Evolutionary conservation across 2,888 invertebrate species (phyloP).

Genomic region (Plagiodera versicolora): DNA sequence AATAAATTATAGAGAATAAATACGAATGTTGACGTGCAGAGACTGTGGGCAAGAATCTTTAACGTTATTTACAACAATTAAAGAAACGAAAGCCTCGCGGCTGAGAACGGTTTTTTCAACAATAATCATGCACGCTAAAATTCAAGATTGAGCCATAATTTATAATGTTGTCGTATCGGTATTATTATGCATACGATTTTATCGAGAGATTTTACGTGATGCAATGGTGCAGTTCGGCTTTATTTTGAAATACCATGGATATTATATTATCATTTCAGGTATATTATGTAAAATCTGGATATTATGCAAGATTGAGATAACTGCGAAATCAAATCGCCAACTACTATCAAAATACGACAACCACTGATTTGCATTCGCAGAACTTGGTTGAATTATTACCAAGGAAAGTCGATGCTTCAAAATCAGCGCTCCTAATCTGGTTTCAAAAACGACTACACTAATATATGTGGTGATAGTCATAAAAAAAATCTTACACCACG

Average conservation of each 20-base stretch:
- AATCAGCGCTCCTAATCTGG: too few relatives aligned
- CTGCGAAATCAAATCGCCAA: not conserved
- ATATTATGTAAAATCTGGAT: not conserved
- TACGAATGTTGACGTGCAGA: constrained; percentile 27
- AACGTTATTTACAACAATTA: constrained; percentile 25
- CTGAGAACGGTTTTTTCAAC: constrained; percentile 20
- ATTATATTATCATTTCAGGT: not conserved
- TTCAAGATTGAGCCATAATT: constrained; percentile 25
- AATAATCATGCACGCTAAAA: constrained; percentile 18
- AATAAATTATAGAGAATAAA: constrained; percentile 28
- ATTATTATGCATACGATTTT: constrained; percentile 25
- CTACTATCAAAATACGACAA: too few relatives aligned
- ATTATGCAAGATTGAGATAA: not conserved
- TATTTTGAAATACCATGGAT: not conserved
- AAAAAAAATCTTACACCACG: too few relatives aligned
- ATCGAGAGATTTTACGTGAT: constrained; percentile 16
- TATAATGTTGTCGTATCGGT: constrained; percentile 19
- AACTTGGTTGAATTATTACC: too few relatives aligned
- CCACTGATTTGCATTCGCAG: too few relatives aligned
- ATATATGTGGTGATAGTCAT: too few relatives aligned
- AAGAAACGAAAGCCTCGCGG: constrained; percentile 20
- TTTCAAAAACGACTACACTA: too few relatives aligned
- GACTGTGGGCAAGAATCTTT: constrained; percentile 17
- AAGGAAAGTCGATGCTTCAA: too few relatives aligned
- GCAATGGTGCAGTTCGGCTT: constrained; percentile 16